phyloP scores from a whole-genome alignment of 2,797 vertebrate species.

The Nyctibius grandis region DNA sequence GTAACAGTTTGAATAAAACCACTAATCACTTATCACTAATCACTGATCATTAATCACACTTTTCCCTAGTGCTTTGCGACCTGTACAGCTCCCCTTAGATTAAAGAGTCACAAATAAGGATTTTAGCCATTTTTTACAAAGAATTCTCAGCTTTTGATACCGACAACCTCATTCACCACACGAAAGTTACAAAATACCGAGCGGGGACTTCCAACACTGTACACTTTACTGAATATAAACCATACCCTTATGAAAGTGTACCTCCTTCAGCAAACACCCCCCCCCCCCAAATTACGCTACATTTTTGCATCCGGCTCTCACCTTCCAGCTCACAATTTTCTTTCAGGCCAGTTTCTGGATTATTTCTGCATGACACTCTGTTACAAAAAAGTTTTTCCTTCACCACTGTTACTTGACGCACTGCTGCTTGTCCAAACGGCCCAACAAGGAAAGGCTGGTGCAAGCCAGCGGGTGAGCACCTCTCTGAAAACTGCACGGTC shows the following conservation, averaged over 20 bases:
- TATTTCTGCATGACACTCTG: background rate
- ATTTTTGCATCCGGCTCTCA: background rate
- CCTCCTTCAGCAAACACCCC: conserved; percentile 35
- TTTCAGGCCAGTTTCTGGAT: background rate
- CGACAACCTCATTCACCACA: conserved; percentile 28
- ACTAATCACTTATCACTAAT: conserved; percentile 82
- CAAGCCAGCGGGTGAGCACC: background rate
- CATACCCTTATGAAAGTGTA: background rate
- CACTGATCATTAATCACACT: conserved; percentile 80
- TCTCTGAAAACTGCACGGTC: background rate
- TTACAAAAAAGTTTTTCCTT: conserved; percentile 36
- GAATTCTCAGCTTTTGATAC: conserved; percentile 28
- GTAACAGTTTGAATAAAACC: conserved; percentile 84
- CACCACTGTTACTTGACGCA: background rate
- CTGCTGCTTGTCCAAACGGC: background rate
- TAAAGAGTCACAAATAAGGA: conserved; percentile 69
- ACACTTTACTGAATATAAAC: background rate
- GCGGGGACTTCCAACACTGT: background rate
- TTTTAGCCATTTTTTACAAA: conserved; percentile 51
- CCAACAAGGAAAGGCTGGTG: conserved; percentile 13
- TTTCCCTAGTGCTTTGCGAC: conserved; percentile 70
- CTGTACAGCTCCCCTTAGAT: conserved; percentile 56
- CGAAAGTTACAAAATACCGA: conserved; percentile 41
- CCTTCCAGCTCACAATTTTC: background rate
- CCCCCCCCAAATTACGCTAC: background rate